phyloP scores from a whole-genome alignment of 2,113 vertebrate species.

The Xiphophorus couchianus region DNA sequence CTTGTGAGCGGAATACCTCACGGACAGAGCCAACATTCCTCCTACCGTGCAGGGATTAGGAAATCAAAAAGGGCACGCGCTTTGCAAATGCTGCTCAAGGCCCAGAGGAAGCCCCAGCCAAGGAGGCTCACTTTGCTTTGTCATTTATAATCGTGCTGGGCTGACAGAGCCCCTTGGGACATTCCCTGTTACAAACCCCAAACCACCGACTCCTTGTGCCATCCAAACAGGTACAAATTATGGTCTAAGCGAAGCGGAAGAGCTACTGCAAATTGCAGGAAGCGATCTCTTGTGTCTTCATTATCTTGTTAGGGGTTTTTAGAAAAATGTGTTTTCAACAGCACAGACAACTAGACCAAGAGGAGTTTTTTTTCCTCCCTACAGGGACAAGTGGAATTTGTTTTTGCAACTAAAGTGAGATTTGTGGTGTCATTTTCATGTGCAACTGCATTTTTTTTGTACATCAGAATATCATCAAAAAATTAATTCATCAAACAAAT shows the following conservation, averaged over 20 bases:
- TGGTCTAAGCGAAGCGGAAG: constrained; percentile 60
- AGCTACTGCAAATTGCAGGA: constrained; percentile 64
- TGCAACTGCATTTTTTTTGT: neutral
- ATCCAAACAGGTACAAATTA: constrained; percentile 73
- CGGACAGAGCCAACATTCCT: constrained; percentile 55
- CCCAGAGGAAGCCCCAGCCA: constrained; percentile 68
- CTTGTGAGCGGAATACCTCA: constrained; percentile 79
- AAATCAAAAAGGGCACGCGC: constrained; percentile 76
- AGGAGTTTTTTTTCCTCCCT: neutral
- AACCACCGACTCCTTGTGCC: constrained; percentile 65
- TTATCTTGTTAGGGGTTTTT: constrained; percentile 61
- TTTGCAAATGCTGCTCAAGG: constrained; percentile 69
- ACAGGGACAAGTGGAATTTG: constrained; percentile 7
- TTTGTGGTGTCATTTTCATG: neutral
- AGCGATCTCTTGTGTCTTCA: constrained; percentile 58
- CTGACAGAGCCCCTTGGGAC: constrained; percentile 67
- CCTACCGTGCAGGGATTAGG: constrained; percentile 71
- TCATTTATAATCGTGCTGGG: constrained; percentile 69
- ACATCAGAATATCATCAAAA: neutral
- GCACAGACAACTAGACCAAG: constrained; percentile 30
- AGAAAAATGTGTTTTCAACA: constrained; percentile 55
- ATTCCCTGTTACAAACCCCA: constrained; percentile 62
- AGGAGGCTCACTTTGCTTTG: constrained; percentile 66
- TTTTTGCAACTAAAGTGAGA: constrained; percentile 18
- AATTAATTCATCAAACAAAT: neutral